Conservation (phyloP, 30 jellyfish, hydroid and myxozoan genomes). For the Aurelia aurita complex sp. Pacific region DNA sequence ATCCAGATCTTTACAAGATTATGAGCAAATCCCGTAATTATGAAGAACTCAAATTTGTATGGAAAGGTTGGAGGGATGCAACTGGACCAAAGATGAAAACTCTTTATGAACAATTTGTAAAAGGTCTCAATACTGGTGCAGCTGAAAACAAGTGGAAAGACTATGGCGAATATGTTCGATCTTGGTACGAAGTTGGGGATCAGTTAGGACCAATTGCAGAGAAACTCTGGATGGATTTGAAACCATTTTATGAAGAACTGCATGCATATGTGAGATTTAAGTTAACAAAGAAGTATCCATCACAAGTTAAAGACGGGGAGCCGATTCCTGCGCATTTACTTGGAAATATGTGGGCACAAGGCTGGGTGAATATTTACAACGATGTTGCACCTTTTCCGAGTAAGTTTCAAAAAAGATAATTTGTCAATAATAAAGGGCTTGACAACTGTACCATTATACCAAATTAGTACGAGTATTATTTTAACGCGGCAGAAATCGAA, state of each 20-base stretch:
- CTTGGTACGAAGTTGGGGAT: constrained; percentile 85
- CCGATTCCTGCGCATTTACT: constrained; percentile 98
- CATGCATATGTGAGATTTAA: constrained; percentile 95
- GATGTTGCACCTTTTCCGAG: constrained; percentile 90
- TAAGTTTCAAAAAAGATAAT: constrained; percentile 18
- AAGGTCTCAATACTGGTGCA: constrained; percentile 81
- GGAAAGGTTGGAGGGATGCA: constrained; percentile 97
- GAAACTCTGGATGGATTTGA: constrained; percentile 82
- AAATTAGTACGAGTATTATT: too few species aligned
- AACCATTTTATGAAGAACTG: constrained; percentile 93
- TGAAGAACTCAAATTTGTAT: constrained; percentile 74
- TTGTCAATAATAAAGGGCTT: too few species aligned
- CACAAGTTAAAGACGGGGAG: constrained; percentile 67
- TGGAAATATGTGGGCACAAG: constrained; percentile 99
- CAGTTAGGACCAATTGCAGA: constrained; percentile 74
- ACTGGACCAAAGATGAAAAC: constrained; percentile 78
- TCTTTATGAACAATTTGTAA: constrained; percentile 67
- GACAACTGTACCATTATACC: too few species aligned
- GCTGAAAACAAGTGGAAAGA: constrained; percentile 76
- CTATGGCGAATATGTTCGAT: constrained; percentile 88
- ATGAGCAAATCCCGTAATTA: constrained; percentile 74
- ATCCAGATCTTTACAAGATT: constrained; percentile 60
- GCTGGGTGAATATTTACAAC: constrained; percentile 83
- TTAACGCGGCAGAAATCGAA: too few species aligned
- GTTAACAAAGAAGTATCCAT: constrained; percentile 52